Percentiles rank a stretch among this genome's conserved stretches.
Evolutionary conservation across 2,113 vertebrate genomes (phyloP).

Genomic region (Nannobrachium achirus): DNA sequence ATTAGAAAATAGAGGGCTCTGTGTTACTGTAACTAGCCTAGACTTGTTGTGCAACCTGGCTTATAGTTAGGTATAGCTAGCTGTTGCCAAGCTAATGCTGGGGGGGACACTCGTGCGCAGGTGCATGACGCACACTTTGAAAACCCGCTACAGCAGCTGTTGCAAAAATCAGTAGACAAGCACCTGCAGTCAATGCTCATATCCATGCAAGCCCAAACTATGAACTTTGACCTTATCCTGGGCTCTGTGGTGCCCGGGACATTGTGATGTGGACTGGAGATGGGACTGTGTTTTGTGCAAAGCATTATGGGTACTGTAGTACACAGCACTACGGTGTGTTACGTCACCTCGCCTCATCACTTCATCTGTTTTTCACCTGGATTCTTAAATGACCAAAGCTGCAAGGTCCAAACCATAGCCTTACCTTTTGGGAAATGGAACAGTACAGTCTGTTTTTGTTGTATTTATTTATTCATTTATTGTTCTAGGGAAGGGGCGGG

Average conservation of each 20-base stretch:
- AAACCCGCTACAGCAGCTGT: neutral
- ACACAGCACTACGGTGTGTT: neutral
- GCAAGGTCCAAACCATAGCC: neutral
- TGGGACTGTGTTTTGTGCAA: neutral
- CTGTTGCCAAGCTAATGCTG: neutral
- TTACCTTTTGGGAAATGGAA: neutral
- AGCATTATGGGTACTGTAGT: neutral
- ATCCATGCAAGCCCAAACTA: neutral
- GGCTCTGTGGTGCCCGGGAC: neutral
- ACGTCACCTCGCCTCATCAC: conserved; percentile 1
- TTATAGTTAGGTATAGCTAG: neutral
- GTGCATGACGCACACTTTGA: conserved; percentile 4
- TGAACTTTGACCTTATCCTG: conserved; percentile 5
- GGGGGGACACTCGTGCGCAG: neutral
- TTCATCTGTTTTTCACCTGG: conserved; percentile 15
- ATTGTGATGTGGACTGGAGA: neutral
- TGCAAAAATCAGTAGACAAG: neutral
- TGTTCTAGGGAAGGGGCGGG: too few species aligned
- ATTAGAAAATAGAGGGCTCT: neutral
- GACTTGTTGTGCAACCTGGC: neutral
- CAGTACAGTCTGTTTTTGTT: neutral
- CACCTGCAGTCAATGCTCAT: neutral
- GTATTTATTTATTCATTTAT: too few species aligned
- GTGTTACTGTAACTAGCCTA: too few species aligned
- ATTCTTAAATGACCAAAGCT: conserved; percentile 20